phyloP scores from a whole-genome alignment of 2,888 invertebrate species.

The Alviniconcha strummeri region DNA sequence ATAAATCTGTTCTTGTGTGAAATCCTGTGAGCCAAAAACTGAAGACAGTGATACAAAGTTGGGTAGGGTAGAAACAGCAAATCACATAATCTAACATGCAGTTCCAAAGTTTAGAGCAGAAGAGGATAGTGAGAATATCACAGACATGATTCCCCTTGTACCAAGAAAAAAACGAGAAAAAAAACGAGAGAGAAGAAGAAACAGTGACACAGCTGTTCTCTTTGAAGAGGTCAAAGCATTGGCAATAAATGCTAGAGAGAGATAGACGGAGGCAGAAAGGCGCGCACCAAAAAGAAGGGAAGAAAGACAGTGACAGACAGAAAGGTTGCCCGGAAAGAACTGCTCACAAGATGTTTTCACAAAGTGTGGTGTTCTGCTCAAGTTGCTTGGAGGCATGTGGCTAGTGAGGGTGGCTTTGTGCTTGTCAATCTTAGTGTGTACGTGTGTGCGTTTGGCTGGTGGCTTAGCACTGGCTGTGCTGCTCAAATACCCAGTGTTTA shows the following conservation, averaged over 20 bases:
- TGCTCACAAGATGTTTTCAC: constrained; percentile 30
- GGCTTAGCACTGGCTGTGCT: constrained; percentile 1
- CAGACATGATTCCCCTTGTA: too few relatives aligned
- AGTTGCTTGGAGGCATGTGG: constrained; percentile 1
- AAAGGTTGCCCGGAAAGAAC: constrained; percentile 18
- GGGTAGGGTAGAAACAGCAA: too few relatives aligned
- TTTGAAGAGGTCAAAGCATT: too few relatives aligned
- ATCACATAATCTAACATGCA: too few relatives aligned
- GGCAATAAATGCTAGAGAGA: not conserved
- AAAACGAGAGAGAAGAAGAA: too few relatives aligned
- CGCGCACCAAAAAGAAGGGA: not conserved
- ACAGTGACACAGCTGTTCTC: too few relatives aligned
- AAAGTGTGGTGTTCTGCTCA: not conserved
- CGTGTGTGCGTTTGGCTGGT: constrained; percentile 15
- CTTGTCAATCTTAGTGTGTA: constrained; percentile 14
- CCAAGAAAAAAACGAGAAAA: too few relatives aligned
- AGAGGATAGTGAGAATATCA: too few relatives aligned
- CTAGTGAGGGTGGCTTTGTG: not conserved
- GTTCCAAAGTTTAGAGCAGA: too few relatives aligned
- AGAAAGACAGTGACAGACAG: constrained; percentile 37
- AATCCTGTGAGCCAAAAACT: too few relatives aligned
- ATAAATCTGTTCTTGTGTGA: too few relatives aligned
- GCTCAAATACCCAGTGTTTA: constrained; percentile 29
- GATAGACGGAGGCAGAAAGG: not conserved
- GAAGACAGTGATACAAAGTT: too few relatives aligned